phyloP scores from a whole-genome alignment of 2,888 invertebrate species.

The Anthoptus insignis region DNA sequence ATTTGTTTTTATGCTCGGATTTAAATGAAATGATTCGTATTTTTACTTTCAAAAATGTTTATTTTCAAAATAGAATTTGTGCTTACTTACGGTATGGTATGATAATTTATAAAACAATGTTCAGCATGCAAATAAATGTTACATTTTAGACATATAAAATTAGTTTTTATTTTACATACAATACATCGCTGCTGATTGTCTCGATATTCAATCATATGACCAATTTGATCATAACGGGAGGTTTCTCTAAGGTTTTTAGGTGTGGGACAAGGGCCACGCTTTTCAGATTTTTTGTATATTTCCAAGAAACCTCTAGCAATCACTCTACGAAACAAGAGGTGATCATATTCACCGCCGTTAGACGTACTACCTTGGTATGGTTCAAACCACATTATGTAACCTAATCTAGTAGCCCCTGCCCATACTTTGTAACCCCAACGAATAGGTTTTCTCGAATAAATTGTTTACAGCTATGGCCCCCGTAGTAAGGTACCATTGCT shows the following conservation, averaged over 20 bases:
- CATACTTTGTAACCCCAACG: not conserved
- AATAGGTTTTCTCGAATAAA: not conserved
- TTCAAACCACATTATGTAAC: not conserved
- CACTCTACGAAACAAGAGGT: not conserved
- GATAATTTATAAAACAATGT: not conserved
- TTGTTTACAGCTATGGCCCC: not conserved
- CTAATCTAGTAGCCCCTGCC: not conserved
- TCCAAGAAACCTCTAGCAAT: conserved; percentile 1
- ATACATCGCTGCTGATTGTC: not conserved
- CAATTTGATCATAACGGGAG: not conserved
- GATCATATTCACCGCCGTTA: conserved; percentile 1
- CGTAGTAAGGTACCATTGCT: conserved; percentile 18
- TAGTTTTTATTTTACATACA: conserved; percentile 1
- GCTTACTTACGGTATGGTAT: not conserved
- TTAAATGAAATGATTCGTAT: not conserved
- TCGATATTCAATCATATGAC: not conserved
- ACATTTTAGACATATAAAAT: conserved; percentile 3
- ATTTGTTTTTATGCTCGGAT: not conserved
- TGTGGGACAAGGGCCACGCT: conserved; percentile 1
- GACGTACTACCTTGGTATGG: not conserved
- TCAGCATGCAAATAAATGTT: conserved; percentile 3
- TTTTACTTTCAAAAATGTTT: not conserved
- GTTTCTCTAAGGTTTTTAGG: conserved; percentile 2
- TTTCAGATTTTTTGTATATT: not conserved
- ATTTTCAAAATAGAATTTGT: not conserved